Conservation (phyloP, 2,797 vertebrate species). For the Enteromius thamalakanensis region DNA sequence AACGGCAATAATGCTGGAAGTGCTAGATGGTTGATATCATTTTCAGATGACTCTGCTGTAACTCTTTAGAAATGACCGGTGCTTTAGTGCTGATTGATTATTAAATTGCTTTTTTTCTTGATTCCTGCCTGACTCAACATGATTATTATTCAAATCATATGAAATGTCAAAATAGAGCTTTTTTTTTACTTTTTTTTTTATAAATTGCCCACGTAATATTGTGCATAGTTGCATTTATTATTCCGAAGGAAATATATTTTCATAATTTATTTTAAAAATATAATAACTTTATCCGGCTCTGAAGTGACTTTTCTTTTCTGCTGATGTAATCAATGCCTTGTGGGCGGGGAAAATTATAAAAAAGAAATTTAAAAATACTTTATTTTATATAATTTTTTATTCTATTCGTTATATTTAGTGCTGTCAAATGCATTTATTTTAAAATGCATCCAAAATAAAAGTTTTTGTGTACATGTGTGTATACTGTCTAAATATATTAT, state of each 20-base stretch:
- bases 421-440: no score
- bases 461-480: no score
- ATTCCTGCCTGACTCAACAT: background rate
- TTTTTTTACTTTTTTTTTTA: background rate
- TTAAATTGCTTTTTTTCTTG: background rate
- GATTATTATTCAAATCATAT: background rate
- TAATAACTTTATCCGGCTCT: background rate
- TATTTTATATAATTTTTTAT: no score
- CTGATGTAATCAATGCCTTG: background rate
- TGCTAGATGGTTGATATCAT: background rate
- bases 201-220: background rate
- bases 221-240: background rate
- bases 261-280: background rate
- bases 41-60: constrained; percentile 4
- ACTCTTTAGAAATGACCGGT: background rate
- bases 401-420: no score
- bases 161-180: background rate
- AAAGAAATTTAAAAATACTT: no score
- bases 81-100: background rate
- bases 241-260: background rate
- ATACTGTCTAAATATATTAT: no score
- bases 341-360: background rate
- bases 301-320: background rate
- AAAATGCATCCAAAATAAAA: no score
- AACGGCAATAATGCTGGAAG: background rate